Conservation (phyloP, 2,797 vertebrate genomes). For the Oreochromis mossambicus region DNA sequence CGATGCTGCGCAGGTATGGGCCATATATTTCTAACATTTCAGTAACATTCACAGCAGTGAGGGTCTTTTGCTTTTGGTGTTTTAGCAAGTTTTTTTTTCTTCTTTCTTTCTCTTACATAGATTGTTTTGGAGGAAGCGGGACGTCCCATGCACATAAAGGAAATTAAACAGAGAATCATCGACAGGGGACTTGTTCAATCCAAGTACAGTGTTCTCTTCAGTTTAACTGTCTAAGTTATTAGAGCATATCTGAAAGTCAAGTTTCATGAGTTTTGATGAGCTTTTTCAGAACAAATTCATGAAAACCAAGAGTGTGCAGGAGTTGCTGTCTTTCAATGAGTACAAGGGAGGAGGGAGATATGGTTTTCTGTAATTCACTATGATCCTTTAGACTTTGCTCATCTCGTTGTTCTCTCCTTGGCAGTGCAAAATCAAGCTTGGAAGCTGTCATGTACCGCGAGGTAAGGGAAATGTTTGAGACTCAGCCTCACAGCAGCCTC, state of each 20-base stretch:
- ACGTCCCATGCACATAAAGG: conserved; percentile 84
- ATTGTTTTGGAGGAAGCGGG: conserved; percentile 82
- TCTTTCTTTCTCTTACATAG: conserved; percentile 37
- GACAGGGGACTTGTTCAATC: conserved; percentile 82
- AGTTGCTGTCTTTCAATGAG: background rate
- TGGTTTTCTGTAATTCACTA: background rate
- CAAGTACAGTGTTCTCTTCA: conserved; percentile 58
- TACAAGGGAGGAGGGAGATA: background rate
- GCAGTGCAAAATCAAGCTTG: conserved; percentile 82
- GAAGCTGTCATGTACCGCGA: conserved; percentile 85
- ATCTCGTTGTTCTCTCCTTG: background rate
- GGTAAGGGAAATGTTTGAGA: conserved; percentile 62
- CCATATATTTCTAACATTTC: background rate
- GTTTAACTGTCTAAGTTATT: background rate
- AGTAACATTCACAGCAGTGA: background rate
- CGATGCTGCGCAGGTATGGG: conserved; percentile 81
- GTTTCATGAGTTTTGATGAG: background rate
- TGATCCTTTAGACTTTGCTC: background rate
- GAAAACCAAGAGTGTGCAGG: background rate
- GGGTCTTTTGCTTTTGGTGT: background rate
- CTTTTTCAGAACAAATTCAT: background rate
- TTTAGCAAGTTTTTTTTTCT: background rate
- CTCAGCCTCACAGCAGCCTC: conserved; percentile 34
- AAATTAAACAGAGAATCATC: conserved; percentile 83
- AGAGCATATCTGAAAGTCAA: background rate